Conservation (phyloP, 2,888 invertebrate genomes). For the Branchinecta sandiegonensis region DNA sequence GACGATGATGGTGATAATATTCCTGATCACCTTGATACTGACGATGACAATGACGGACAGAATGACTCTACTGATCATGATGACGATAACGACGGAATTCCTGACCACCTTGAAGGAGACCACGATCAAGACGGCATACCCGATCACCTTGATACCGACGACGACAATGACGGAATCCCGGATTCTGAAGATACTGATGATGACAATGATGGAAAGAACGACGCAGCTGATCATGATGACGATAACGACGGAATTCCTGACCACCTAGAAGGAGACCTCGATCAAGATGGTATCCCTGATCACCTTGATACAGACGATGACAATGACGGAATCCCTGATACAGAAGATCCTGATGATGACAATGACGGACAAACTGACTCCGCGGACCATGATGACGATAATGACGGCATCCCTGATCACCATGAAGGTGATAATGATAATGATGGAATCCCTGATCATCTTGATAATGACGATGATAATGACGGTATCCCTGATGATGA, state of each 20-base stretch:
- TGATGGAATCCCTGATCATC: conserved; percentile 11
- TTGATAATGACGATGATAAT: not conserved
- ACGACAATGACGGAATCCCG: conserved; percentile 21
- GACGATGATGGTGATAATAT: not conserved
- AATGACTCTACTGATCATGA: conserved; percentile 4
- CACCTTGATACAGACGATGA: conserved; percentile 23
- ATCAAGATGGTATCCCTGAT: conserved; percentile 19
- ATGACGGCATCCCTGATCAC: conserved; percentile 5
- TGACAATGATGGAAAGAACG: conserved; percentile 17
- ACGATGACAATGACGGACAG: conserved; percentile 19
- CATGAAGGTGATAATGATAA: not conserved
- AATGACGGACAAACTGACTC: conserved; percentile 23
- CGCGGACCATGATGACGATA: not conserved
- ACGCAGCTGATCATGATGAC: not conserved
- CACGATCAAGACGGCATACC: not conserved
- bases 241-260: not conserved
- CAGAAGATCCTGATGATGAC: conserved; percentile 25
- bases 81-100: conserved; percentile 6
- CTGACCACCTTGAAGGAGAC: conserved; percentile 3
- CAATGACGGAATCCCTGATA: conserved; percentile 25
- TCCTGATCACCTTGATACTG: conserved; percentile 1
- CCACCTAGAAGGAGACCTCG: conserved; percentile 22
- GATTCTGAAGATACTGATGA: conserved; percentile 22
- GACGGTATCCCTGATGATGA: conserved; percentile 22
- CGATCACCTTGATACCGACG: conserved; percentile 20